Base-by-base conservation (phyloP, 2,797 vertebrate genomes). In the Acropternis orthonyx region DNA sequence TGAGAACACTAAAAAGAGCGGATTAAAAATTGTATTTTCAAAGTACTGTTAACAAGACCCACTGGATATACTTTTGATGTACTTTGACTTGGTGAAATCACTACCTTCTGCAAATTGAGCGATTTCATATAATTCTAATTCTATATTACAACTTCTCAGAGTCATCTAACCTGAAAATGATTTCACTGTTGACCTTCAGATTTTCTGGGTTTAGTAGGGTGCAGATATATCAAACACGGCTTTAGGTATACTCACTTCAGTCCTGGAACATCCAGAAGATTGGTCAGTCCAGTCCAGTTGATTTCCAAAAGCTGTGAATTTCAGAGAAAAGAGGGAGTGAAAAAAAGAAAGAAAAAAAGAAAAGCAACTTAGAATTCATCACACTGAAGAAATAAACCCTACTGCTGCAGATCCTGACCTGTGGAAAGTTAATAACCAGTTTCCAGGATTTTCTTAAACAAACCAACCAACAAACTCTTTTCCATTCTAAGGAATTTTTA, bases 271-370 rank as follows among this genome's bases (percentile, higher is more conserved):
- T 99, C 99, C 96, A 99, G 96, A 96, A 99, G 98, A 95, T 99
- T 99, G n/a, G 99, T 99, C 94, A 99, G 98, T 93, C 99, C 99
- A 2, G 99, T 99, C 99, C 99, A 99, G 68, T 99, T 99, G 94
- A 99, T 99, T 97, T 99, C 99, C 96, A 99, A 97, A 91, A 98
- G 96, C 99, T 99, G 97, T 92, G 96, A 98, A 89, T 91, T 85
- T 54, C 80, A 93, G 82, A 55, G 26, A 27, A 91, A 43, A 56
- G 65, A 8, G 12, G n/a, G 4, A 1, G 10, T 3, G 17, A 21
- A 44, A 10, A 43, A 6, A 7, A 10, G 6, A 14, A 46, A 6
- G 49, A 36, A 66, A 81, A 37, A 56, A 52, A 61, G 23, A 92
- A 88, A 69, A 18, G 21, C 18, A 44, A 37, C 6, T 88, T 46